Evolutionary conservation across 2,113 vertebrate species (phyloP), one percentile per base, ranked within the genome.

Genomic region (Nothobranchius kuhntae): DNA sequence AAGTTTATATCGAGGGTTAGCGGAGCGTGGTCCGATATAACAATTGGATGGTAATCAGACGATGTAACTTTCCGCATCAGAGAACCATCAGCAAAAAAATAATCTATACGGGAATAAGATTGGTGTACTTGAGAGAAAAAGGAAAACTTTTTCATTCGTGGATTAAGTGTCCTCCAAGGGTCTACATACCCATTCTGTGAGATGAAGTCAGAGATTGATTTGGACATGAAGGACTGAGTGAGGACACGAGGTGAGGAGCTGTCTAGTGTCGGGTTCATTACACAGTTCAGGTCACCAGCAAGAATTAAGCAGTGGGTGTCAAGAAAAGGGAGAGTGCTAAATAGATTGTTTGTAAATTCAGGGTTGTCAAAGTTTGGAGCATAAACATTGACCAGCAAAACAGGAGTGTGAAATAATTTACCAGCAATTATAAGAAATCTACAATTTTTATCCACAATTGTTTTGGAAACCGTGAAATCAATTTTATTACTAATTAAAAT

Each of bases 81-180:
- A 21, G n/a, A 52, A 3, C n/a, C 53, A 36, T 55, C 30, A 36
- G 15, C 13, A 30, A 55, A 55, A 55, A 55, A 55, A 36, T 55
- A 55, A 55, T 55, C 53, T 55, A 55, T 55, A 55, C 14, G 30
- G 12, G 53, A 55, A 55, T 36, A 55, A 30, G 53, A 15, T 13
- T 55, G 53, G 13, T 55, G 53, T 55, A 55, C 13, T 21, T 53
- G 51, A 53, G 51, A 53, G 51, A 53, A 53, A 24, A 53, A 53
- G 9, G 51, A 24, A 24, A 9, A 53, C 2, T 45, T 21, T 12
- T 36, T 30, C 36, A 17, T 45, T 50, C 30, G 61, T 26, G 24
- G 45, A n/a, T 55, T 55, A 14, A 15, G 12, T 55, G 53, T 8
- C 30, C 53, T 55, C 53, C 53, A 55, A 13, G 53, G 53, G 15